Evolutionary conservation across 2,888 invertebrate genomes (phyloP), one percentile per base, ranked within the genome.

Genomic region (Embidobia sp.): DNA sequence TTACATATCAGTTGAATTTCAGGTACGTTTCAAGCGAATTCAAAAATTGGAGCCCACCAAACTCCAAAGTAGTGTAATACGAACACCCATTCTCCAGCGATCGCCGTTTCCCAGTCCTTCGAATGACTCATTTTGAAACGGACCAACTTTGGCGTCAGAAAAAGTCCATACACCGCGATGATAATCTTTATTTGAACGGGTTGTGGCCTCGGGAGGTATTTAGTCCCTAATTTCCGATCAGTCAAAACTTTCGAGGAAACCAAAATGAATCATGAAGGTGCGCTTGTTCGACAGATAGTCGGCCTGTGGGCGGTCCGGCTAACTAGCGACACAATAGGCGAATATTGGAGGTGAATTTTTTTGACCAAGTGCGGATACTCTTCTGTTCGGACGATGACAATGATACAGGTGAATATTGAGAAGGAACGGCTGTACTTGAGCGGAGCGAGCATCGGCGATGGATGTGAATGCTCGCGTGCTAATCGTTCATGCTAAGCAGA

Each of bases 181-280:
- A 86, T 82, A 81, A 86, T 87, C 85, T 82, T 85, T 82, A 85
- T 84, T 86, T 81, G 81, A 82, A 86, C 85, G 85, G 86, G 87
- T 87, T 86, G 83, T 84, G 81, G 83, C 87, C 84, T 79, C 83
- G 81, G 84, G 82, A 79, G 87, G 84, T 83, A 85, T 87, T 88
- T 88, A 86, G 84, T 85, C 85, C 80, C 87, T 87, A 88, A 88
- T 88, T 88, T 87, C 84, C 85, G 86, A 88, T 88, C 88, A 86
- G 87, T 87, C 87, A 87, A 86, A 84, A 83, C 79, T 81, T 84
- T 85, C 82, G 83, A 81, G 80, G 82, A 85, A 83, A 79, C 79
- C 79, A 82, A 84, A 84, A 84, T 82, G 82, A 84, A 83, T 82
- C 82, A 84, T 79, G 80, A 79, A 70, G 59, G 53, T 57, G 64